A percentile compares a stretch with the other conserved stretches of the same genome.
These are phyloP conservation scores for Semaprochilodus insignis DNA, from an alignment of 2,797 vertebrate species.

Conservation along the genomic window DNA sequence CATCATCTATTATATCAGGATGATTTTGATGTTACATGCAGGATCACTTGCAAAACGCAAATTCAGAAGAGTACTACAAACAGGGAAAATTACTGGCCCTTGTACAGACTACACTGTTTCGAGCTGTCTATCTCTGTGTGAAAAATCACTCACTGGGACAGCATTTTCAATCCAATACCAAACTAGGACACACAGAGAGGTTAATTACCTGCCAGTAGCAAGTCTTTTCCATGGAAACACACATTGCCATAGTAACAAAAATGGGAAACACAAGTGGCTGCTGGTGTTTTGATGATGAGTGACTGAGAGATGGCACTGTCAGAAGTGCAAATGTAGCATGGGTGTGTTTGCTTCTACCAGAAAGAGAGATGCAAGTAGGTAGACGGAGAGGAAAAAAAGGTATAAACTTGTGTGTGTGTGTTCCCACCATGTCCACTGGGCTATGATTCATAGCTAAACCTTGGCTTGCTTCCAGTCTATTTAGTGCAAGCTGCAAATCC, in stretches of 20 bases:
- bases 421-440: slow-evolving; percentile 25
- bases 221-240: slow-evolving; percentile 61
- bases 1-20: background rate
- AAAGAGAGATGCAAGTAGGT: background rate
- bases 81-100: background rate
- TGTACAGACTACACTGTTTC: background rate
- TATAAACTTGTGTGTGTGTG: slow-evolving; percentile 12
- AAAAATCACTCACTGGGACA: slow-evolving; percentile 19
- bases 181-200: slow-evolving; percentile 50
- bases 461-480: slow-evolving; percentile 40
- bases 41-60: background rate
- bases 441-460: slow-evolving; percentile 45
- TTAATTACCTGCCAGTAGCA: slow-evolving; percentile 64
- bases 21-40: background rate
- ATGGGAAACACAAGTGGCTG: slow-evolving; percentile 46
- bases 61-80: background rate
- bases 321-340: slow-evolving; percentile 57
- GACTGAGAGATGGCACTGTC: slow-evolving; percentile 52
- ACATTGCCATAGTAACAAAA: slow-evolving; percentile 69
- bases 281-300: slow-evolving; percentile 58
- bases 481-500: slow-evolving; percentile 40
- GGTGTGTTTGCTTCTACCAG: slow-evolving; percentile 23
- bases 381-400: slow-evolving; percentile 16
- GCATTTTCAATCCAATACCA: slow-evolving; percentile 26
- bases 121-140: background rate